Percentiles rank a stretch among this genome's conserved stretches.
Conservation (phyloP, 2,113 vertebrate genomes). For the Chlamydotis undulata region DNA sequence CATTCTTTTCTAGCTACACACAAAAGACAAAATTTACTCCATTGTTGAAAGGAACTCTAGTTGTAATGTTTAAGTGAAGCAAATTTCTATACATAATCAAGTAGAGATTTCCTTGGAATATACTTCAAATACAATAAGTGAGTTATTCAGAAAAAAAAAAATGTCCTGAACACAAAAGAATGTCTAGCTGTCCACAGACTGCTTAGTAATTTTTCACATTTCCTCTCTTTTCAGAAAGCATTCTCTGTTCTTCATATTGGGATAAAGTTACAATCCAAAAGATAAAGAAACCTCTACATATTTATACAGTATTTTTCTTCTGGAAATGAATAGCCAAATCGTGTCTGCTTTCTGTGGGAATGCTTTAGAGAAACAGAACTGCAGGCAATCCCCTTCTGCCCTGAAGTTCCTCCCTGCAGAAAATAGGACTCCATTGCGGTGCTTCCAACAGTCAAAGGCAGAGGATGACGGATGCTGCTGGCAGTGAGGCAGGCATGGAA, state of each 20-base stretch:
- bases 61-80: background rate
- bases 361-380: background rate
- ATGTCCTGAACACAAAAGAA: background rate
- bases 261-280: background rate
- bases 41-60: background rate
- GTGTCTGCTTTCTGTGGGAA: background rate
- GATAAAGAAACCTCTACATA: conserved; percentile 22
- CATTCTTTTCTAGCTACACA: background rate
- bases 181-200: background rate
- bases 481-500: background rate
- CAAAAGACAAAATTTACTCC: background rate
- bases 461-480: background rate
- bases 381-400: conserved; percentile 13
- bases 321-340: background rate
- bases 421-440: background rate
- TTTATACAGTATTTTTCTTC: conserved; percentile 12
- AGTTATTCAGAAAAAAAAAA: background rate
- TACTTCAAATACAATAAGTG: background rate
- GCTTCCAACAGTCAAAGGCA: background rate
- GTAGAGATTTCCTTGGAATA: background rate
- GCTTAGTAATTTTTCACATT: background rate
- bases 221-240: conserved; percentile 3
- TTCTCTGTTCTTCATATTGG: background rate
- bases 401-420: background rate
- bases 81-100: background rate